phyloP scores from a whole-genome alignment of 2,113 vertebrate species.

The Pluvianellus socialis region DNA sequence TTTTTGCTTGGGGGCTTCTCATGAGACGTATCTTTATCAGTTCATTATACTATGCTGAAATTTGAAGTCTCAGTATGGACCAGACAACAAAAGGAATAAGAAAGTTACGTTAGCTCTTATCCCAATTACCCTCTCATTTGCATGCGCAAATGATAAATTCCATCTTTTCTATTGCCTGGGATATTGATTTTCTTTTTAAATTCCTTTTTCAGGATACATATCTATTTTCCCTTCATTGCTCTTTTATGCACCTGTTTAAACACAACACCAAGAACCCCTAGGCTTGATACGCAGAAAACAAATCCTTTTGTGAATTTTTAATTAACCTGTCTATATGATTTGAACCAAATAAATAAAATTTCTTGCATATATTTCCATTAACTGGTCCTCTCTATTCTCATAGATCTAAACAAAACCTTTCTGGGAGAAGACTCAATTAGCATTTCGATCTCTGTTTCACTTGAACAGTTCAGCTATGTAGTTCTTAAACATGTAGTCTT shows the following conservation, averaged over 20 bases:
- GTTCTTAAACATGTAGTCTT: slow-evolving; percentile 29
- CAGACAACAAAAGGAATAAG: neutral
- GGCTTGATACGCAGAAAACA: slow-evolving; percentile 38
- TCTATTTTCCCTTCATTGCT: slow-evolving; percentile 22
- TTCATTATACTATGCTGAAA: neutral
- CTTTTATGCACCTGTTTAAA: slow-evolving; percentile 47
- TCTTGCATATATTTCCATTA: slow-evolving; percentile 55
- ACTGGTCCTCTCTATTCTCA: slow-evolving; percentile 43
- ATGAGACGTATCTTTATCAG: neutral
- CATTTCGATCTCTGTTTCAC: slow-evolving; percentile 47
- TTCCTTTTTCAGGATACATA: slow-evolving; percentile 7
- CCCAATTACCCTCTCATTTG: slow-evolving; percentile 1
- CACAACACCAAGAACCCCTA: neutral
- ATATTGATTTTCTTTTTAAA: slow-evolving; percentile 55
- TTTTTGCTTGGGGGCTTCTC: neutral
- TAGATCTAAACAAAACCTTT: slow-evolving; percentile 53
- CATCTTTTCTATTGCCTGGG: neutral
- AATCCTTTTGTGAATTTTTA: slow-evolving; percentile 59
- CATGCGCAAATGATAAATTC: slow-evolving; percentile 5
- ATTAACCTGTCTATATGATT: slow-evolving; percentile 55
- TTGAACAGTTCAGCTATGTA: slow-evolving; percentile 11
- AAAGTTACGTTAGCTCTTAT: neutral
- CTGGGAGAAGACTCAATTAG: slow-evolving; percentile 60
- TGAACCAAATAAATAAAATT: slow-evolving; percentile 41
- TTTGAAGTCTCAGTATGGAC: neutral